A percentile compares a stretch with the other conserved stretches of the same genome.
phyloP scores from a whole-genome alignment of 2,113 vertebrate species.

The Nycticorax nycticorax region DNA sequence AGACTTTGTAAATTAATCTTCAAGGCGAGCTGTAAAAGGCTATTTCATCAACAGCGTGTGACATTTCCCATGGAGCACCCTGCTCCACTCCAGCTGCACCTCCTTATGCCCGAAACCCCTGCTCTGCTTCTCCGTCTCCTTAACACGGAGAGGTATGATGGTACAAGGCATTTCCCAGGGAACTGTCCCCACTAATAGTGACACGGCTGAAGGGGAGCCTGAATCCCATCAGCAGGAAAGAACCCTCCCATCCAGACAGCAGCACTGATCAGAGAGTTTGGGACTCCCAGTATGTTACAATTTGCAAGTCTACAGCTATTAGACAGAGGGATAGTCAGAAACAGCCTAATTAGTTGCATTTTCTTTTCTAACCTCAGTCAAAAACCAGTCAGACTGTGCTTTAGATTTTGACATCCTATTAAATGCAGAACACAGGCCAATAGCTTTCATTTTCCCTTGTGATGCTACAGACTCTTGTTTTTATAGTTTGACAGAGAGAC shows the following conservation, averaged over 20 bases:
- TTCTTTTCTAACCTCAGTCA: slow-evolving; percentile 64
- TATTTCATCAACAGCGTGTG: background rate
- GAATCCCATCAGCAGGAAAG: background rate
- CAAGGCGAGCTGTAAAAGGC: background rate
- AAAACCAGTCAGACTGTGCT: slow-evolving; percentile 50
- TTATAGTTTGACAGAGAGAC: slow-evolving; percentile 53
- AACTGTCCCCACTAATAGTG: background rate
- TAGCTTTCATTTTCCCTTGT: slow-evolving; percentile 62
- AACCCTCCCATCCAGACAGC: background rate
- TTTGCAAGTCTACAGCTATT: slow-evolving; percentile 37
- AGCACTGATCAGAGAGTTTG: slow-evolving; percentile 24
- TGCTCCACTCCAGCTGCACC: background rate
- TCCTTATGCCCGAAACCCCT: background rate
- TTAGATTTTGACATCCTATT: slow-evolving; percentile 69
- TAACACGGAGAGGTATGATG: rapidly evolving
- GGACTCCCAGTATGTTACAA: background rate
- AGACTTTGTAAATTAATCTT: background rate
- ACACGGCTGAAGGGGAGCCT: background rate
- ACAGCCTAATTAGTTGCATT: slow-evolving; percentile 60
- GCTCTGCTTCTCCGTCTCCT: background rate
- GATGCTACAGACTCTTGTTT: slow-evolving; percentile 48
- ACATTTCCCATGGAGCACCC: background rate
- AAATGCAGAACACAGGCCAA: slow-evolving; percentile 63
- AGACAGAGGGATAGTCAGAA: slow-evolving; percentile 32
- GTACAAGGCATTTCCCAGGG: background rate